Base-by-base conservation (phyloP, 2,888 invertebrate genomes). In the Luperina nickerlii region DNA sequence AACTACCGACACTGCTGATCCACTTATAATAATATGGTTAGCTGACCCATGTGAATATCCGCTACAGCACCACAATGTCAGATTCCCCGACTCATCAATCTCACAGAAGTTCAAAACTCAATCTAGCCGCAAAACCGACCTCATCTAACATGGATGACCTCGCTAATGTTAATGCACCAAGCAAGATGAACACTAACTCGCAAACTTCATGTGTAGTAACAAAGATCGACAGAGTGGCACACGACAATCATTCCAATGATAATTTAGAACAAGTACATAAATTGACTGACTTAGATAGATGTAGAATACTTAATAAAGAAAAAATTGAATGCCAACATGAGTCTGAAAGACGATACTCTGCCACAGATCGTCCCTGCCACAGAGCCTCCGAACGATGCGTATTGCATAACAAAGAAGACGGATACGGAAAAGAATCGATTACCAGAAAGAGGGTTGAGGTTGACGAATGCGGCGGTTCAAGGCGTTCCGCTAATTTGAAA, bases 221-320 rank as follows among this genome's bases (percentile, higher is more conserved):
- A 88, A 91, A 90, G 85, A 92, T 87, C 88, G 86, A 90, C 90
- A 92, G 90, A 89, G 92, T 90, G 90, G 89, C 91, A 90, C 92
- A 92, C 88, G 89, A 90, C 86, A 93, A 94, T 90, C 95, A 96
- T 96, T 96, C 95, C 96, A 95, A 92, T 93, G 93, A 93, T 92
- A 94, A 93, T 90, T 91, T 94, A 94, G 92, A 92, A 87, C 91
- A 94, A 92, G 91, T 92, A 92, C 90, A 93, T 83, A 89, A 94
- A 93, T 88, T 92, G 95, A 95, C 95, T 94, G 95, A 96, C 92
- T 94, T 96, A 96, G 94, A 95, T 95, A 95, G 94, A 91, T 93
- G 91, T 95, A 96, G 93, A 83, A 92, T 95, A 94, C 91, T 90
- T 88, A 92, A 91, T 92, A 91, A 90, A 82, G 90, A 89, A 88